A percentile compares a stretch with the other conserved stretches of the same genome.
These are phyloP conservation scores for Caenorhabditis sp. DNA, from an alignment of 2,888 invertebrate genomes.

Conservation along the genomic window DNA sequence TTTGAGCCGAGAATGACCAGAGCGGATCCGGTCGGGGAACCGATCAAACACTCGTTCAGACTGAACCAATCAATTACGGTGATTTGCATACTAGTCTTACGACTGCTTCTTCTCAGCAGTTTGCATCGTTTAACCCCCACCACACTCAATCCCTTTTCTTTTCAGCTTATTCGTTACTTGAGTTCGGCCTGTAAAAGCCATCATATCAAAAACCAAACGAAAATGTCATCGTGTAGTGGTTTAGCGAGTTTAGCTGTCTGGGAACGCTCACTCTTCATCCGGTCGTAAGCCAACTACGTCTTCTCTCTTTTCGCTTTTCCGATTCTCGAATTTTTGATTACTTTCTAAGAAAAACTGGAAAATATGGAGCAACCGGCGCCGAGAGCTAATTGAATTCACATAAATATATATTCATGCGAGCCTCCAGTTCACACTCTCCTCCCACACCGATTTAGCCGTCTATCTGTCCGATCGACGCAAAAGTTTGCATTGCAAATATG, in stretches of 20 bases:
- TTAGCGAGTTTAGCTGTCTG: neutral
- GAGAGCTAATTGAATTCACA: slow-evolving; percentile 19
- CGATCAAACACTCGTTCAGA: slow-evolving; percentile 8
- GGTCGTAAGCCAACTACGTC: no score
- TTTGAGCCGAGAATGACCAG: neutral
- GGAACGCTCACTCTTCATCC: no score
- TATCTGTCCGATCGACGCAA: neutral
- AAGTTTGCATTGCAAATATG: slow-evolving; percentile 13
- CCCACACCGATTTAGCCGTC: neutral
- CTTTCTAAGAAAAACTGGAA: neutral
- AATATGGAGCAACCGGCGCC: neutral
- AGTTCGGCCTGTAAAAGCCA: no score
- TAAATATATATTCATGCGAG: slow-evolving; percentile 15
- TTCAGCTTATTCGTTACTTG: no score
- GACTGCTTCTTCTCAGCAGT: neutral
- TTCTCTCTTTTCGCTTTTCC: no score
- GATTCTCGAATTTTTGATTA: slow-evolving; percentile 7
- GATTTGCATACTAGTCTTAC: slow-evolving; percentile 10
- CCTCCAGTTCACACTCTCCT: neutral
- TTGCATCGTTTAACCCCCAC: neutral
- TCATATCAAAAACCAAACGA: no score
- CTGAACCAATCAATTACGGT: slow-evolving; percentile 31
- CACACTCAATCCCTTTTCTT: no score
- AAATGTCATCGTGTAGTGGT: no score
- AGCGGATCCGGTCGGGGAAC: neutral